A percentile compares a stretch with the other conserved stretches of the same genome.
Evolutionary conservation across 2,113 vertebrate species (phyloP).

Genomic region (Dascyllus trimaculatus): DNA sequence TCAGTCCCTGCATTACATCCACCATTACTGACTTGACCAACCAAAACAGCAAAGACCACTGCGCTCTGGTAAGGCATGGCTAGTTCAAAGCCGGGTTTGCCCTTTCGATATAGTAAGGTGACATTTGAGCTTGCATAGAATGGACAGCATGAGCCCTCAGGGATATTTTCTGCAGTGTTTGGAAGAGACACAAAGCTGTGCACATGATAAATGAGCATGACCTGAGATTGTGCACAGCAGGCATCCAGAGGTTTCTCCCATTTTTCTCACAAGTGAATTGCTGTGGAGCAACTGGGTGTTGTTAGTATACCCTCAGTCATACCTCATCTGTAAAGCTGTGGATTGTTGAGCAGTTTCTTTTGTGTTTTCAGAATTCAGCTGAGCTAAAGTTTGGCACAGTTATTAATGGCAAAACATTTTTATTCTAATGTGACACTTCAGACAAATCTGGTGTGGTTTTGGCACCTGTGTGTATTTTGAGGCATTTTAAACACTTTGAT

Average conservation of each 20-base stretch:
- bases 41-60: constrained; percentile 97
- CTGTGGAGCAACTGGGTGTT: constrained; percentile 4
- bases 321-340: constrained; percentile 28
- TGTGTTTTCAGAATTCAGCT: constrained; percentile 18
- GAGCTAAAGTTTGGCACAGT: constrained; percentile 15
- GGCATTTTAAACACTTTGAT: constrained; percentile 61
- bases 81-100: constrained; percentile 45
- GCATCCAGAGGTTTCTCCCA: constrained; percentile 24
- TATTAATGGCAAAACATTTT: constrained; percentile 22
- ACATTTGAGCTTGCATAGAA: constrained; percentile 63
- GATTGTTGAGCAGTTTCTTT: constrained; percentile 2
- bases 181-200: constrained; percentile 43
- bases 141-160: constrained; percentile 31
- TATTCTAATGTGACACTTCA: constrained; percentile 25
- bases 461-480: constrained; percentile 12
- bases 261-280: constrained; percentile 44
- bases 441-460: constrained; percentile 16
- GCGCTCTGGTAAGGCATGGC: constrained; percentile 90
- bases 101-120: constrained; percentile 62
- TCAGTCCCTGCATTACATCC: constrained; percentile 93
- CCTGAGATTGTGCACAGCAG: constrained; percentile 41
- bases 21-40: constrained; percentile 95
- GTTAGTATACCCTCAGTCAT: constrained; percentile 2
- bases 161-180: constrained; percentile 53
- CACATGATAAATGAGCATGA: constrained; percentile 63